Percentiles rank a stretch among this genome's conserved stretches.
phyloP scores from a whole-genome alignment of 1,140 invertebrate species.

The Zaprionus kolodkinae region DNA sequence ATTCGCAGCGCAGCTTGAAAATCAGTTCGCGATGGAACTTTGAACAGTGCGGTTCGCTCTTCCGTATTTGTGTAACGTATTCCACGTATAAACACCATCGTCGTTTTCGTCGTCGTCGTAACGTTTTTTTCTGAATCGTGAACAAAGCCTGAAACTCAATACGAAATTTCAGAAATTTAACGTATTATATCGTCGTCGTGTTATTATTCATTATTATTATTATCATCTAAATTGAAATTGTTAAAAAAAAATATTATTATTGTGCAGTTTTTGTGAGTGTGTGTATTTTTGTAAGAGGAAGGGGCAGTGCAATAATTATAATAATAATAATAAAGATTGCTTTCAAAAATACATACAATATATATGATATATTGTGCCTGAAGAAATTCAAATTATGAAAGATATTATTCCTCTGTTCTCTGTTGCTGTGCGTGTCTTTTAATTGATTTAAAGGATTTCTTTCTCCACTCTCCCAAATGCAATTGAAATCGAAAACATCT shows the following conservation, averaged over 20 bases:
- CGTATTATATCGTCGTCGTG: constrained; percentile 34
- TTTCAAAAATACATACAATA: constrained; percentile 2
- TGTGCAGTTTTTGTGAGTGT: constrained; percentile 18
- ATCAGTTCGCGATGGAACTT: constrained; percentile 83
- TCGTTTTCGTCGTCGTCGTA: constrained; percentile 4
- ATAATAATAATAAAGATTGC: constrained; percentile 7
- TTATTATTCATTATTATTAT: constrained; percentile 41
- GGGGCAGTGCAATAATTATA: constrained; percentile 24
- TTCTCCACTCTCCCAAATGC: constrained; percentile 25
- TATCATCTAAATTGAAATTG: constrained; percentile 16
- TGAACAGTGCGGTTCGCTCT: constrained; percentile 80
- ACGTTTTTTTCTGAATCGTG: constrained; percentile 25
- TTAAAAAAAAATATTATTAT: constrained; percentile 10
- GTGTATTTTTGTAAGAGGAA: neutral
- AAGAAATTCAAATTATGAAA: constrained; percentile 10
- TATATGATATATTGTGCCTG: neutral
- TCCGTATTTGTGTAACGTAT: constrained; percentile 68
- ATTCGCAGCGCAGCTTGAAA: constrained; percentile 41
- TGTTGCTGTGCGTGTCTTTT: constrained; percentile 65
- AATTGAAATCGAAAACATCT: constrained; percentile 66
- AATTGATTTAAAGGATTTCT: constrained; percentile 79
- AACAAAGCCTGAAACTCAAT: constrained; percentile 8
- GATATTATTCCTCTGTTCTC: constrained; percentile 36
- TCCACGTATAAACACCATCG: constrained; percentile 27
- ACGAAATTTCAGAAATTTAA: neutral